These are phyloP conservation scores for Catamblyrhynchus diadema DNA, from an alignment of 2,797 vertebrate species.

Conservation along the genomic window DNA sequence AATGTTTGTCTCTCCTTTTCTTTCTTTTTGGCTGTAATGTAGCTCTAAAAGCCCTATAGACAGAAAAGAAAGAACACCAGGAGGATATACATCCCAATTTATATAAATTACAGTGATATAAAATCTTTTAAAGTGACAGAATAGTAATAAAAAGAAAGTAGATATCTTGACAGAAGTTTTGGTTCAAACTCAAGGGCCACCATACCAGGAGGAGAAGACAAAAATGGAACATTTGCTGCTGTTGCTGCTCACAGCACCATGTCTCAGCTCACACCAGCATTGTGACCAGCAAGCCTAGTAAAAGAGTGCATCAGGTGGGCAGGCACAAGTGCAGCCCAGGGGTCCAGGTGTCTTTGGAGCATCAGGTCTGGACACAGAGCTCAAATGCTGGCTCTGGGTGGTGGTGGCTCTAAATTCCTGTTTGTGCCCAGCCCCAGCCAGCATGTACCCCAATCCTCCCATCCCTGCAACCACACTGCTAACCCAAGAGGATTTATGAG, in stretches of 20 bases:
- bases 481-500: background rate
- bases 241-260: accelerated
- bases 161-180: background rate
- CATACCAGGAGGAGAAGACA: background rate
- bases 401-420: background rate
- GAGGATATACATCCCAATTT: background rate
- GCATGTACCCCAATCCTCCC: accelerated
- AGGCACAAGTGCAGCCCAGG: background rate
- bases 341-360: accelerated
- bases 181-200: background rate
- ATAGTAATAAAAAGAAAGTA: background rate
- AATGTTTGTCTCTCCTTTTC: background rate
- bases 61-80: background rate
- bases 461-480: background rate
- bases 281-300: background rate
- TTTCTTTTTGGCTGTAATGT: background rate
- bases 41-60: background rate
- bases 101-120: background rate
- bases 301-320: accelerated
- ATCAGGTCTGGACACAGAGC: background rate
- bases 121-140: background rate
- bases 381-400: accelerated
- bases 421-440: background rate
- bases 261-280: background rate
- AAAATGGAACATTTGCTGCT: background rate